phyloP scores from a whole-genome alignment of 2,888 invertebrate genomes.

The Oegoconia quadripuncta region DNA sequence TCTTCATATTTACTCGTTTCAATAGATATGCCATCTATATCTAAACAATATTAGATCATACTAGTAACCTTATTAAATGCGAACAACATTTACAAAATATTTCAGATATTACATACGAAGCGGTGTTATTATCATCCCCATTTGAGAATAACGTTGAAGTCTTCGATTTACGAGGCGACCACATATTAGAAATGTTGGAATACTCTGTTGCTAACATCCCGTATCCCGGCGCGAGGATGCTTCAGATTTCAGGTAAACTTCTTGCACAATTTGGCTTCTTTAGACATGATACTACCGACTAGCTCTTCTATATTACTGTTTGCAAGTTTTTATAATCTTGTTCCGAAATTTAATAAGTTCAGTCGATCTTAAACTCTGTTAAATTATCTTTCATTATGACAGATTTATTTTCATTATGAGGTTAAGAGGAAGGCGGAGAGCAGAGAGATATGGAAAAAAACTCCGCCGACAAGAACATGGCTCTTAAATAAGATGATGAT shows the following conservation, averaged over 20 bases:
- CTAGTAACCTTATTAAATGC: background rate
- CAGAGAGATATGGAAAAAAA: too few relatives aligned
- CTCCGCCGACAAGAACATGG: too few relatives aligned
- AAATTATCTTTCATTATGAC: too few relatives aligned
- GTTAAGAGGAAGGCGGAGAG: too few relatives aligned
- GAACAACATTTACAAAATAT: conserved; percentile 12
- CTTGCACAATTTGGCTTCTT: background rate
- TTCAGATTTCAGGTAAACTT: conserved; percentile 80
- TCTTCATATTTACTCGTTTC: too few relatives aligned
- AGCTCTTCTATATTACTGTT: too few relatives aligned
- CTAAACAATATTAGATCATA: background rate
- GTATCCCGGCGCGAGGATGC: conserved; percentile 66
- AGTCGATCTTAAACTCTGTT: too few relatives aligned
- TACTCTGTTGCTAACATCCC: conserved; percentile 66
- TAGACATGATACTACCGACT: background rate
- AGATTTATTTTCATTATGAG: too few relatives aligned
- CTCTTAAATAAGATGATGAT: too few relatives aligned
- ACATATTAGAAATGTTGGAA: conserved; percentile 82
- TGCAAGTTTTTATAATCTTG: too few relatives aligned
- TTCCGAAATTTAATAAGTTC: too few relatives aligned
- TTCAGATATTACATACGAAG: conserved; percentile 84
- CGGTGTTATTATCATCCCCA: conserved; percentile 84
- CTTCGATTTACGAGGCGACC: conserved; percentile 83
- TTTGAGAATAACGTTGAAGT: conserved; percentile 87
- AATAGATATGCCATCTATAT: conserved; percentile 2